These are phyloP conservation scores for Enteromius anoplus DNA, from an alignment of 2,797 vertebrate genomes.

Conservation along the genomic window DNA sequence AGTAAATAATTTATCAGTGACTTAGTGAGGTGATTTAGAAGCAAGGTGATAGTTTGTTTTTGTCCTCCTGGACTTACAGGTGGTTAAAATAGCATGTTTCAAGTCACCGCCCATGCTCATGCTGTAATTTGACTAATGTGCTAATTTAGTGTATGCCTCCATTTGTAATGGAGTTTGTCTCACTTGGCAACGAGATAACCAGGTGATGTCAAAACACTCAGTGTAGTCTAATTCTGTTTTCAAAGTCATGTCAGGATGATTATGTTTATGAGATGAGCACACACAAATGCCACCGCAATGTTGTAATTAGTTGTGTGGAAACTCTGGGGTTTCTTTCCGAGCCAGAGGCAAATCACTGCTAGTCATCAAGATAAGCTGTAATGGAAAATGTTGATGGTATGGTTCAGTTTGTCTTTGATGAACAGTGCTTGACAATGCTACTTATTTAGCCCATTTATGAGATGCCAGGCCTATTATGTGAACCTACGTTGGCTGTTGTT, in stretches of 20 bases:
- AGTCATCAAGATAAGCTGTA: background rate
- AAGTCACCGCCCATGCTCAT: conserved; percentile 59
- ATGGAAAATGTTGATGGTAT: background rate
- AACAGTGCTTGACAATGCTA: background rate
- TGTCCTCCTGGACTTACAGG: conserved; percentile 67
- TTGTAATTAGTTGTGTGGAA: conserved; percentile 8
- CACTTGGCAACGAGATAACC: conserved; percentile 45
- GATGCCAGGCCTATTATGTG: background rate
- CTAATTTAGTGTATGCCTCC: conserved; percentile 48
- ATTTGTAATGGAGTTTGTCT: conserved; percentile 42
- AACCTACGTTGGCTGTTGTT: background rate
- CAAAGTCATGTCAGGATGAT: background rate
- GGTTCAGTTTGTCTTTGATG: background rate
- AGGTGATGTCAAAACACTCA: conserved; percentile 53
- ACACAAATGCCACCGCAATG: background rate
- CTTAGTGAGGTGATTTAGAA: conserved; percentile 65
- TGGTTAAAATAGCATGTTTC: conserved; percentile 67
- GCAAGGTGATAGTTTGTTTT: conserved; percentile 60
- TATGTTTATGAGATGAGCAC: conserved; percentile 5
- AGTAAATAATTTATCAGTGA: conserved; percentile 61
- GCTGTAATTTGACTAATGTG: conserved; percentile 43
- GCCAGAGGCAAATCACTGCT: background rate
- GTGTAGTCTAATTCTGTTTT: background rate
- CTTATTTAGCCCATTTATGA: background rate
- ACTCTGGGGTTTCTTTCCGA: conserved; percentile 4